A percentile compares a stretch with the other conserved stretches of the same genome.
These are phyloP conservation scores for Trilocha varians DNA, from an alignment of 2,888 invertebrate genomes.

Conservation along the genomic window DNA sequence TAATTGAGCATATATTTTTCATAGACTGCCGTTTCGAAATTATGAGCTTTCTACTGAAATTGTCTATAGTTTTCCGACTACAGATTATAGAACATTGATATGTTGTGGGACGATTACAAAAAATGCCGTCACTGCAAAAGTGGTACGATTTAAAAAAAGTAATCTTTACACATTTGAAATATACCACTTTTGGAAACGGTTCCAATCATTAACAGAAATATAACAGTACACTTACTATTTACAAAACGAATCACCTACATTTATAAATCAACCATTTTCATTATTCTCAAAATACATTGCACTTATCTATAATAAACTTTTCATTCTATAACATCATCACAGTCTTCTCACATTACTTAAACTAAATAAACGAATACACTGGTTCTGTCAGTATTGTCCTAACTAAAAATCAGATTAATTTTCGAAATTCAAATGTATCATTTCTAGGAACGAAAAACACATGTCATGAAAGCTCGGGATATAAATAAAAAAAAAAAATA, in stretches of 20 bases:
- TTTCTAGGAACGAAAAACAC: background rate
- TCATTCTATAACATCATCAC: constrained; percentile 60
- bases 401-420: constrained; percentile 6
- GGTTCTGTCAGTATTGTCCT: constrained; percentile 16
- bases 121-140: constrained; percentile 26
- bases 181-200: too few species aligned
- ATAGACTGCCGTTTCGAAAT: too few species aligned
- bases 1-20: background rate
- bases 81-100: constrained; percentile 44
- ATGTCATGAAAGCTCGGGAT: background rate
- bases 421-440: background rate
- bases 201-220: too few species aligned
- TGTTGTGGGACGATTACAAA: constrained; percentile 32
- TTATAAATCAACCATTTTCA: constrained; percentile 16
- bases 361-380: constrained; percentile 32
- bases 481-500: background rate
- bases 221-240: constrained; percentile 19
- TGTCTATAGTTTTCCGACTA: too few species aligned
- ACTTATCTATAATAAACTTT: constrained; percentile 40
- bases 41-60: too few species aligned
- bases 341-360: constrained; percentile 66
- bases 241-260: constrained; percentile 16
- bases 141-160: too few species aligned
- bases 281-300: constrained; percentile 29
- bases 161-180: too few species aligned